A percentile compares a stretch with the other conserved stretches of the same genome.
phyloP scores from a whole-genome alignment of 2,113 vertebrate species.

The Paramormyrops kingsleyae region DNA sequence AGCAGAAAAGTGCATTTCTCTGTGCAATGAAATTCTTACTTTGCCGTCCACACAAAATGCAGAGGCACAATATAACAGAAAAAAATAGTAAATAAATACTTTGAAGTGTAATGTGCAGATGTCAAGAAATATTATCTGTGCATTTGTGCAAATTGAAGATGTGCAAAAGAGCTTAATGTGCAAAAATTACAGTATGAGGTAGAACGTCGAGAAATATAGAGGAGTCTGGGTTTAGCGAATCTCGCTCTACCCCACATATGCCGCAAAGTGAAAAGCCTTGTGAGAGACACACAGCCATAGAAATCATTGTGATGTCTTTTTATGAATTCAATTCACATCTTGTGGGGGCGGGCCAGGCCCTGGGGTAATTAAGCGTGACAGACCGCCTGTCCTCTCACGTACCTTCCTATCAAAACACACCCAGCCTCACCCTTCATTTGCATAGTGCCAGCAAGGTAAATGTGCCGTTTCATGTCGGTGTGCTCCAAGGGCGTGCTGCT shows the following conservation, averaged over 20 bases:
- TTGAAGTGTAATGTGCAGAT: no score
- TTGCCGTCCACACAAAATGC: no score
- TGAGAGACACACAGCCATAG: not conserved
- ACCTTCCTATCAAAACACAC: not conserved
- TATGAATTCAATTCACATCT: not conserved
- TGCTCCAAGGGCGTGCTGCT: not conserved
- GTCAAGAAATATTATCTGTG: no score
- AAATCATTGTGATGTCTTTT: not conserved
- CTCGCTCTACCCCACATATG: not conserved
- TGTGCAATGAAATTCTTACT: no score
- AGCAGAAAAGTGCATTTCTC: no score
- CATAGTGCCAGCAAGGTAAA: not conserved
- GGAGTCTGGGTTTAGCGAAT: not conserved
- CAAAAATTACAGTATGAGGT: no score
- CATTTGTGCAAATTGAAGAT: no score
- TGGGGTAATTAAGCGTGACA: not conserved
- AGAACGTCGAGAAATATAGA: no score
- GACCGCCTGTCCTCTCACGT: not conserved
- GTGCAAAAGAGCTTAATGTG: no score
- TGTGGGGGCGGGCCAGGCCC: not conserved
- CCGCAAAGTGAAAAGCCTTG: not conserved
- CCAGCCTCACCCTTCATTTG: conserved; percentile 13
- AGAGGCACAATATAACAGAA: no score
- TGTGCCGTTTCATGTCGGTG: not conserved
- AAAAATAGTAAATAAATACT: no score